These are phyloP conservation scores for Tragelaphus strepsiceros DNA, from an alignment of 2,113 vertebrate genomes.

Conservation along the genomic window DNA sequence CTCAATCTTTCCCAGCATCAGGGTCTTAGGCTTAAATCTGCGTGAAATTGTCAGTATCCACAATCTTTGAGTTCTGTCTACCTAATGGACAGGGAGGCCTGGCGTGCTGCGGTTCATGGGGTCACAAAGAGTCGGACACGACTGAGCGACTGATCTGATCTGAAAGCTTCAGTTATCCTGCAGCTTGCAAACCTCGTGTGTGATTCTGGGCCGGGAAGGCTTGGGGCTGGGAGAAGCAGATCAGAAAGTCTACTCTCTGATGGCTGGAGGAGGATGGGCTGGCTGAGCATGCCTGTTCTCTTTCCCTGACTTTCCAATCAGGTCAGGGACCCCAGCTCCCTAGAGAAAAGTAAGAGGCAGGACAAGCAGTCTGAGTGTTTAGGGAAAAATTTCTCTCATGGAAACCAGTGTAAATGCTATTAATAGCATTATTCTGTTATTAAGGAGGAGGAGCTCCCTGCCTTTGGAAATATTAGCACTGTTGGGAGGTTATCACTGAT, in stretches of 20 bases:
- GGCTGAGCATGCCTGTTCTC: rapidly evolving
- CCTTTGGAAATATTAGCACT: neutral
- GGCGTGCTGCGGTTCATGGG: too few species aligned
- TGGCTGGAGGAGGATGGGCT: rapidly evolving
- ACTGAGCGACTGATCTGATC: too few species aligned
- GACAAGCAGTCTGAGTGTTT: neutral
- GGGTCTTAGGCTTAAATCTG: neutral
- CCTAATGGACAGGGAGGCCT: too few species aligned
- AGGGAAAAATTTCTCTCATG: neutral
- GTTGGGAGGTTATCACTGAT: too few species aligned
- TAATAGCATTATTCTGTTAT: neutral
- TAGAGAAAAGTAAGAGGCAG: neutral
- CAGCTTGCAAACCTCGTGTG: rapidly evolving
- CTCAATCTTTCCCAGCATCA: neutral
- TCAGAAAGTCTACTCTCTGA: rapidly evolving
- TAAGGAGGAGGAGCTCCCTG: neutral
- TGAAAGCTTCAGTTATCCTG: neutral
- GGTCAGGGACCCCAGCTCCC: neutral
- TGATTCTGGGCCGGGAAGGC: neutral
- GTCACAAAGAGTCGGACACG: too few species aligned
- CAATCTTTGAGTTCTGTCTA: neutral
- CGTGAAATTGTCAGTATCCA: neutral
- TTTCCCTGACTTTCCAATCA: neutral
- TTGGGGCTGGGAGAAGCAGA: neutral
- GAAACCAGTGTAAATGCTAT: neutral